Evolutionary conservation across 2,888 invertebrate species (phyloP), one percentile per base, ranked within the genome.

Genomic region (Cepaea hortensis): DNA sequence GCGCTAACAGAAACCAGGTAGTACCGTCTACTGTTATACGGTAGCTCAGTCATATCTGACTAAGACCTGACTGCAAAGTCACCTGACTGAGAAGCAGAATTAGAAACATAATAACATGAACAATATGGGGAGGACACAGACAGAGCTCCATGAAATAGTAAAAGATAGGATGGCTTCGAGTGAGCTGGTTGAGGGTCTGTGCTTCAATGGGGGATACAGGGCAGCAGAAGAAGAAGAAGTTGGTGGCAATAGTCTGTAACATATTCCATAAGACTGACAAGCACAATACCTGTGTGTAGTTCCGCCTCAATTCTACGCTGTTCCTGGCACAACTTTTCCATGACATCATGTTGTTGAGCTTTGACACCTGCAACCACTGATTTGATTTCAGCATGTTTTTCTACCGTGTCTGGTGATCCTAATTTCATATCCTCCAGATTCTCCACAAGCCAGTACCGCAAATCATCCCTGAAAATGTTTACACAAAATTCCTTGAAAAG

Each of bases 401-500:
- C 88, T 9, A 92, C 90, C 9, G 89, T 89, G 20, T 91, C 91
- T 1, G 91, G 92, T 9, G 91, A 90, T 6, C 92, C 92, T 35
- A 92, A 89, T 35, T 91, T 89, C 50, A 91, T 80, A 68, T 92
- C 92, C 13, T 90, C 90, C 87, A 91, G 88, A 86, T 93, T 91
- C 86, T 94, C 92, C 18, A 89, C 89, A 81, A 94, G 84, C 94
- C 93, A 94, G 88, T 91, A 93, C 85, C 92, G 90, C 50, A 94
- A 89, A 88, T 94, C 94, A 86, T 94, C 93, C 84, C 94, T 94
- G 88, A 18, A 65, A 18, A 65, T n/a, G 23, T 55, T 55, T 55
- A 55, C 7, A 72, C 72, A 72, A 23, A 23, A 72, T 1, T 72
- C 1, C 72, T 11, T 23, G 7, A 72, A 3, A 7, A 72, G 15